Conservation (phyloP, 1,140 invertebrate genomes). For the Pseudomyrmex flavicornis region DNA sequence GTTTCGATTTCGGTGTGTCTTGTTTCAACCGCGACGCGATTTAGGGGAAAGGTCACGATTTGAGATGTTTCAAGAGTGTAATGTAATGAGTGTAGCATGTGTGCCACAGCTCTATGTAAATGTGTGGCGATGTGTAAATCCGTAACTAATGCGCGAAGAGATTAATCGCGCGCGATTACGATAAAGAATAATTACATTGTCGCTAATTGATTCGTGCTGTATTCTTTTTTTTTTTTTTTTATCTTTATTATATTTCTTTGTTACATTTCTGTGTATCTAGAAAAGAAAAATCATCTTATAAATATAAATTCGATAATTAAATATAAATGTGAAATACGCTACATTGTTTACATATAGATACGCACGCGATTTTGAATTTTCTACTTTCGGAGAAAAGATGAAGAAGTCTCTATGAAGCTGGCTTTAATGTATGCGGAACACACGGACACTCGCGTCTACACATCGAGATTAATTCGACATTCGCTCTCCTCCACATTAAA, state of each 20-base stretch:
- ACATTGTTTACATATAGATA: background rate
- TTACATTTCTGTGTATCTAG: too few relatives aligned
- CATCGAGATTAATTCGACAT: constrained; percentile 54
- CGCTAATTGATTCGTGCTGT: background rate
- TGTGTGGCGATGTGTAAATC: background rate
- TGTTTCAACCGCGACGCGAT: background rate
- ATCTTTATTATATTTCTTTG: too few relatives aligned
- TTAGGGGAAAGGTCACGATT: background rate
- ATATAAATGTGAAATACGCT: background rate
- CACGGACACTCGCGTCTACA: background rate
- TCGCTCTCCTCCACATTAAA: constrained; percentile 59
- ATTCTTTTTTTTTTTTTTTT: background rate
- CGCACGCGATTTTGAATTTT: constrained; percentile 41
- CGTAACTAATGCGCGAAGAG: background rate
- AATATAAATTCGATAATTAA: background rate
- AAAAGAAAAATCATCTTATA: too few relatives aligned
- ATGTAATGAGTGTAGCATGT: too few relatives aligned
- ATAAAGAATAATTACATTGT: background rate
- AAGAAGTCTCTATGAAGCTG: background rate
- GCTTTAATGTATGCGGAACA: constrained; percentile 49
- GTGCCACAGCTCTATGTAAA: too few relatives aligned
- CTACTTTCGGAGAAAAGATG: constrained; percentile 41
- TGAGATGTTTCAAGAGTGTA: background rate
- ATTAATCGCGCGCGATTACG: background rate
- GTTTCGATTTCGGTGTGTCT: background rate